Base-by-base conservation (phyloP, 2,888 invertebrate species). In the Abrostola tripartita region DNA sequence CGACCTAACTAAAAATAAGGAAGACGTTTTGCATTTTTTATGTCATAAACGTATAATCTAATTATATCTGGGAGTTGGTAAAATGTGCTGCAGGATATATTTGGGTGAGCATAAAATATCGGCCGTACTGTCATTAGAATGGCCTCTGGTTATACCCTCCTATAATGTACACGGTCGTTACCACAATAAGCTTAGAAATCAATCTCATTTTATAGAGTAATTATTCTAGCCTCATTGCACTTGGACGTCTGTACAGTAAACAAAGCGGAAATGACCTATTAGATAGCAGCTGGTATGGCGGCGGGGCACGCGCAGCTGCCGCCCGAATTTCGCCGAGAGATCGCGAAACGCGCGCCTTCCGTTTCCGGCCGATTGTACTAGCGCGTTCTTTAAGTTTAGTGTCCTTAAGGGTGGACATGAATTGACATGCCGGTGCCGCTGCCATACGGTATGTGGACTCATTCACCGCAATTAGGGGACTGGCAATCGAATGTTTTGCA, bases 341-440 rank as follows among this genome's bases (percentile, higher is more conserved):
- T 94, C 94, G 94, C 94, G 90, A 93, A 93, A 92, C 90, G 89
- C 90, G 90, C 91, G 93, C 90, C 93, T 94, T 94, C 94, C 94
- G 94, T 87, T 94, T 94, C 94, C 94, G 92, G 85, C 82, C 89
- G 90, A 93, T 94, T 94, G 93, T 93, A 83, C 83, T 87, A 72
- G 70, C 84, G 81, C 83, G 83, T 83, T 85, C 82, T 83, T 81
- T 80, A 78, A 78, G 77, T 78, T 70, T 73, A 70, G 69, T 62
- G 64, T 65, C 68, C 65, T 78, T 71, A 68, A 85, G 89, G 91
- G 90, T 90, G 90, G 90, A 90, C 88, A 85, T 85, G 88, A 86
- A 90, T 90, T 88, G 88, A 88, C 83, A 83, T 84, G 74, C 75
- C 79, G 37, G 52, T 64, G 74, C 71, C 62, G 58, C 60, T 71